Evolutionary conservation across 2,797 vertebrate species (phyloP).

Genomic region (Microctenopoma steveboyesi): DNA sequence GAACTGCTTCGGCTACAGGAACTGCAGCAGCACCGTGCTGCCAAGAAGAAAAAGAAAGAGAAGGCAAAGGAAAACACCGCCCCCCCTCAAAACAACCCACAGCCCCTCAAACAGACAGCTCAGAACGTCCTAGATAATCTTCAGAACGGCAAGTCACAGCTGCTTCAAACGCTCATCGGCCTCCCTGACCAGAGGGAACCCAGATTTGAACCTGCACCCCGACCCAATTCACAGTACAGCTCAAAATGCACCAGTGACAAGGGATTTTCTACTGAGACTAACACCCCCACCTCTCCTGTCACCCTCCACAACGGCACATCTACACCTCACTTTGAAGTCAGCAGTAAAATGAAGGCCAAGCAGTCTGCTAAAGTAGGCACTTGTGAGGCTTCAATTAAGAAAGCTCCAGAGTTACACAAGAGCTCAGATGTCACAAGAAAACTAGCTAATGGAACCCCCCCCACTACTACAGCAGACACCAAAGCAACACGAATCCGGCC

Average conservation of each 20-base stretch:
- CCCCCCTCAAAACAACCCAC: slow-evolving; percentile 81
- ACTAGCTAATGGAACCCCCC: slow-evolving; percentile 63
- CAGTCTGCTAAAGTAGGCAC: slow-evolving; percentile 66
- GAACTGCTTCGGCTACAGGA: slow-evolving; percentile 92
- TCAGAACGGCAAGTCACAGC: slow-evolving; percentile 81
- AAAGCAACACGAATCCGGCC: slow-evolving; percentile 69
- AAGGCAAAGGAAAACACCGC: slow-evolving; percentile 82
- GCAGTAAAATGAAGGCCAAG: slow-evolving; percentile 84
- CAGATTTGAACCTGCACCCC: slow-evolving; percentile 50
- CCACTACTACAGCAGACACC: slow-evolving; percentile 62
- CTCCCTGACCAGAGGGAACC: slow-evolving; percentile 76
- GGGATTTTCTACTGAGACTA: slow-evolving; percentile 81
- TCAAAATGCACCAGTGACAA: slow-evolving; percentile 83
- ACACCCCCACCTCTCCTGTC: slow-evolving; percentile 75
- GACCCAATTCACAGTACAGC: slow-evolving; percentile 73
- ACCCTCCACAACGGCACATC: slow-evolving; percentile 79
- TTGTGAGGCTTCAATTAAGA: slow-evolving; percentile 75
- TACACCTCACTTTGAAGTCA: slow-evolving; percentile 82
- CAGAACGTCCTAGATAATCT: slow-evolving; percentile 84
- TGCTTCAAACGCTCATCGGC: slow-evolving; percentile 72
- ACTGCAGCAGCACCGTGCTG: slow-evolving; percentile 88
- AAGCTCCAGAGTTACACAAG: slow-evolving; percentile 77
- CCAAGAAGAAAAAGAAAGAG: slow-evolving; percentile 97
- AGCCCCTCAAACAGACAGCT: slow-evolving; percentile 84
- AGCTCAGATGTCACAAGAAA: slow-evolving; percentile 47